These are phyloP conservation scores for Plemyria rubiginata DNA, from an alignment of 2,888 invertebrate species.

Conservation along the genomic window DNA sequence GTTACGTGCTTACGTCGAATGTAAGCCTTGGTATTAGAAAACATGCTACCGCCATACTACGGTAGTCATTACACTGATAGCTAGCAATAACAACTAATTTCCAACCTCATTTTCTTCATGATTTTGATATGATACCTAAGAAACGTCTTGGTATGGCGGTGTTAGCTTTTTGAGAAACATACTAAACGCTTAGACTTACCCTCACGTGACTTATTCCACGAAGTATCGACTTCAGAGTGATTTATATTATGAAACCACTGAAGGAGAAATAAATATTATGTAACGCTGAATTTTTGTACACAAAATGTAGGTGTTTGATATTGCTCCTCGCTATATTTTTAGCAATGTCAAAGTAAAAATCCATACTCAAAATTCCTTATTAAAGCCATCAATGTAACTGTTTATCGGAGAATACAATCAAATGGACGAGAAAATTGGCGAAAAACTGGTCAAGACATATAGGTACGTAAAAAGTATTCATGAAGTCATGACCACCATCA, in stretches of 20 bases:
- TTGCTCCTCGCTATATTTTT: background rate
- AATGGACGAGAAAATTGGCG: too few relatives aligned
- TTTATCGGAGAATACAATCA: too few relatives aligned
- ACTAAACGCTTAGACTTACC: background rate
- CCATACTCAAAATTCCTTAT: too few relatives aligned
- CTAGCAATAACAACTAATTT: background rate
- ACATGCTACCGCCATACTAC: background rate
- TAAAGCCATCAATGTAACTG: too few relatives aligned
- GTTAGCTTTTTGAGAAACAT: background rate
- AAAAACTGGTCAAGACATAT: too few relatives aligned
- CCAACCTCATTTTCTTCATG: too few relatives aligned
- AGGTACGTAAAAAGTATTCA: too few relatives aligned
- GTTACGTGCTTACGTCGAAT: constrained; percentile 39
- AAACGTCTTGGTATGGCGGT: background rate
- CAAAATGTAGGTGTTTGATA: background rate
- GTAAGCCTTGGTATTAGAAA: constrained; percentile 3
- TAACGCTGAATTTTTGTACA: background rate
- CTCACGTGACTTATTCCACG: constrained; percentile 2
- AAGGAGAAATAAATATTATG: constrained; percentile 3
- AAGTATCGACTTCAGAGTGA: constrained; percentile 7
- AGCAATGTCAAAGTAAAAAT: too few relatives aligned
- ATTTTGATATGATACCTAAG: too few relatives aligned
- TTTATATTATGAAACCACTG: constrained; percentile 11
- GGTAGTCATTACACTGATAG: too few relatives aligned
- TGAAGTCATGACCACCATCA: too few relatives aligned